Conservation (phyloP, 2,888 invertebrate species). For the Parapristionchus giblindavisi region DNA sequence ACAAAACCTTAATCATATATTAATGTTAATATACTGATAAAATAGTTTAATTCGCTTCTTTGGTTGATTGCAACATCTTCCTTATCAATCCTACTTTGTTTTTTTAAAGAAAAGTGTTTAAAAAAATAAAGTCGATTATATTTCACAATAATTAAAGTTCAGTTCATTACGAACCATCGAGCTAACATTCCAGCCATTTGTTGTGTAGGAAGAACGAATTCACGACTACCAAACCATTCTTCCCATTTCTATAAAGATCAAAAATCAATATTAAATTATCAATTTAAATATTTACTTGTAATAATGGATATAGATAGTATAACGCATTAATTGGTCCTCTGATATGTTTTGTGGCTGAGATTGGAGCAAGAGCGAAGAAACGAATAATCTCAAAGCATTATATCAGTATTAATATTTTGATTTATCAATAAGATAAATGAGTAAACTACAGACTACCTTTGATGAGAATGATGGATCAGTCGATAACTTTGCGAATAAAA, state of each 20-base stretch:
- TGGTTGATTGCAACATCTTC: neutral
- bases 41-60: neutral
- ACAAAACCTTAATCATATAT: neutral
- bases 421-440: neutral
- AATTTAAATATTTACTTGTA: constrained; percentile 14
- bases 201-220: constrained; percentile 29
- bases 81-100: neutral
- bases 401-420: neutral
- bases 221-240: constrained; percentile 10
- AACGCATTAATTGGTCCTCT: constrained; percentile 21
- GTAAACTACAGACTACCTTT: neutral
- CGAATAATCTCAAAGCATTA: neutral
- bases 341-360: neutral
- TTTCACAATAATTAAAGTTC: neutral
- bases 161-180: too few relatives aligned
- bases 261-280: too few relatives aligned
- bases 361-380: constrained; percentile 34
- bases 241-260: neutral
- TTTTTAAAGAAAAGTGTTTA: neutral
- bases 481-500: constrained; percentile 26
- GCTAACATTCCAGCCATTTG: constrained; percentile 8
- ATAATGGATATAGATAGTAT: neutral
- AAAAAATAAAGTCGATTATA: neutral
- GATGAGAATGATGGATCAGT: neutral
- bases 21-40: too few relatives aligned